Evolutionary conservation across 2,113 vertebrate species (phyloP), one percentile per base, ranked within the genome.

Genomic region (Synchiropus splendidus): DNA sequence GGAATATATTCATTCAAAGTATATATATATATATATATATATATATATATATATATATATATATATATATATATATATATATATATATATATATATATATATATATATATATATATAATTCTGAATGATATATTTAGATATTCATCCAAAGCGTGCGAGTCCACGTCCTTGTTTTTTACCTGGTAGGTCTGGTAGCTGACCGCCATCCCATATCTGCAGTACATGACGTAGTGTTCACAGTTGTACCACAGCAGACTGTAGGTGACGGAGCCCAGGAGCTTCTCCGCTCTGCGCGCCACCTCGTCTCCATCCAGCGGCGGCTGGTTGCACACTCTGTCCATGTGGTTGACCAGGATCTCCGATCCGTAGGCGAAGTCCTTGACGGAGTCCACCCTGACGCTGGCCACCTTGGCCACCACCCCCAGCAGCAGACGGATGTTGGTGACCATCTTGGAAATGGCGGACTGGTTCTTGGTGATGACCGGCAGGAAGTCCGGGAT

Each of bases 231-330:
- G 78, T 98, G 95, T 66, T 98, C 94, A 48, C 95, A 98, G 85
- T 97, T 98, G 83, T 94, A 91, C 95, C 95, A 98, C 43, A 98
- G 85, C 1, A 98, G 72, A 64, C 94, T 97, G 79, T 98, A 97
- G 15, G 78, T 67, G 8, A 90, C 81, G 0, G 80, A 37, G 2
- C 94, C 95, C 72, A 92, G 52, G 54, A 88, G 77, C 56, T 83
- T 88, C 85, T 97, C 92, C 0, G 94, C 94, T 51, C 95, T 71
- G 5, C 47, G 58, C 1, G 88, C 91, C 54, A 90, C 89, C 70
- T 92, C 92, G 11, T 96, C 91, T 2, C 77, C 85, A 2, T 67
- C 43, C 59, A 92, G 61, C 1, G 90, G 82, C 15, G 80, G 77
- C 64, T 79, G 83, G 51, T 77, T 72, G 60, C 91, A 91, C 36